Percentiles rank a stretch among this genome's conserved stretches.
phyloP scores from a whole-genome alignment of 2,888 invertebrate genomes.

The Bugulina stolonifera region DNA sequence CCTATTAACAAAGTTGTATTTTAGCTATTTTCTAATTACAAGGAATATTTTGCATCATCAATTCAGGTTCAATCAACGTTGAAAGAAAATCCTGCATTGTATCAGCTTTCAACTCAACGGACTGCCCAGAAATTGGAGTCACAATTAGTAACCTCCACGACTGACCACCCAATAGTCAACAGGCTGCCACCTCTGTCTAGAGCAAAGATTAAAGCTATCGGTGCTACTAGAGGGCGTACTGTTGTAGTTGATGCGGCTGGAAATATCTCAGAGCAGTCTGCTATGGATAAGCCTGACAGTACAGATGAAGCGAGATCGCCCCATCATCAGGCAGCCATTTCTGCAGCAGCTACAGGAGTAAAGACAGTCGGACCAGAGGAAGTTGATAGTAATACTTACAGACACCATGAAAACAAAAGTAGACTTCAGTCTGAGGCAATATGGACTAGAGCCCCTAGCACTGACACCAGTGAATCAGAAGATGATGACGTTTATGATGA shows the following conservation, averaged over 20 bases:
- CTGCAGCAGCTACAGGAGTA: background rate
- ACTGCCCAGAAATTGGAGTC: background rate
- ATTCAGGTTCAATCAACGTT: background rate
- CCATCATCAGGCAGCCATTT: background rate
- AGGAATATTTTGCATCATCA: no score
- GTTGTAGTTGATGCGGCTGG: background rate
- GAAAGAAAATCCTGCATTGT: background rate
- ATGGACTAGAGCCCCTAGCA: background rate
- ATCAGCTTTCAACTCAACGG: no score
- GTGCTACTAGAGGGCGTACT: slow-evolving; percentile 18
- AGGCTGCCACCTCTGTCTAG: background rate
- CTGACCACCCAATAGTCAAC: slow-evolving; percentile 3
- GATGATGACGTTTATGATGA: no score
- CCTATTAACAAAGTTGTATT: no score
- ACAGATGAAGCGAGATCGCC: background rate
- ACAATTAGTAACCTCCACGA: background rate
- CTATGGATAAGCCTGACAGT: background rate
- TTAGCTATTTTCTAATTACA: no score
- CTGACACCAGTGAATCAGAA: background rate
- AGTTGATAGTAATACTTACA: background rate
- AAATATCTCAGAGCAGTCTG: background rate
- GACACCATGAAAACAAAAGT: background rate
- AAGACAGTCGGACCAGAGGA: background rate
- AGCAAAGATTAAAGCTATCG: background rate
- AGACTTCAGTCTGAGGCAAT: background rate